A percentile compares a stretch with the other conserved stretches of the same genome.
Evolutionary conservation across 2,797 vertebrate species (phyloP).

Genomic region (Austrolebias charrua): DNA sequence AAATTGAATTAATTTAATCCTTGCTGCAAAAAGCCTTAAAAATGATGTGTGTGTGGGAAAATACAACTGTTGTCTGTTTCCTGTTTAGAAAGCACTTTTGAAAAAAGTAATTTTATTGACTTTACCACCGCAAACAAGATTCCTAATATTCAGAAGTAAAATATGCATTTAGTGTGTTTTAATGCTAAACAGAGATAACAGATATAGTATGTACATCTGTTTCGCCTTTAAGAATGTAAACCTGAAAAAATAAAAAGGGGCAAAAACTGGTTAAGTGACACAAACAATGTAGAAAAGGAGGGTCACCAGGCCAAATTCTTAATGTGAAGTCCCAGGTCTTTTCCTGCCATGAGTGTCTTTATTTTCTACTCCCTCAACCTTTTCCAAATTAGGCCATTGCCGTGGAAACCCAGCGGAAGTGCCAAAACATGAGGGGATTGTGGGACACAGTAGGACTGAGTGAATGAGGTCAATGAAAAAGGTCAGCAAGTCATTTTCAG

Average conservation of each 20-base stretch:
- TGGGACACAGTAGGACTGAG: constrained; percentile 32
- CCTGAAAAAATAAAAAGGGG: constrained; percentile 4
- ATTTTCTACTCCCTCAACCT: constrained; percentile 45
- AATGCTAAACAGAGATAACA: not conserved
- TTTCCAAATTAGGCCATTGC: constrained; percentile 63
- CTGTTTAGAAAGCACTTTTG: no score
- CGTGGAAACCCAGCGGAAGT: constrained; percentile 51
- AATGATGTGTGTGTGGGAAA: constrained; percentile 4
- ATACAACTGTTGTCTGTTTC: not conserved
- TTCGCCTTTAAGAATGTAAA: constrained; percentile 36
- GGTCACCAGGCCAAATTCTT: constrained; percentile 49
- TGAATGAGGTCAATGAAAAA: constrained; percentile 70
- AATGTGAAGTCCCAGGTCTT: constrained; percentile 48
- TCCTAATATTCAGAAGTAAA: not conserved
- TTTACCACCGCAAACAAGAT: constrained; percentile 13
- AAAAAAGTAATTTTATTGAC: constrained; percentile 26
- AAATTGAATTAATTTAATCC: constrained; percentile 6
- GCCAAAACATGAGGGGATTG: constrained; percentile 52
- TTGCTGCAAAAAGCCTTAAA: constrained; percentile 14
- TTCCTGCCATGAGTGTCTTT: constrained; percentile 41
- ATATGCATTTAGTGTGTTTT: not conserved
- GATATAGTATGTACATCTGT: constrained; percentile 37
- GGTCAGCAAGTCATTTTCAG: constrained; percentile 65
- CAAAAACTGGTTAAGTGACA: constrained; percentile 51
- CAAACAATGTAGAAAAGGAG: constrained; percentile 50